Evolutionary conservation across 2,797 vertebrate species (phyloP), one percentile per base, ranked within the genome.

Genomic region (Podargus strigoides): DNA sequence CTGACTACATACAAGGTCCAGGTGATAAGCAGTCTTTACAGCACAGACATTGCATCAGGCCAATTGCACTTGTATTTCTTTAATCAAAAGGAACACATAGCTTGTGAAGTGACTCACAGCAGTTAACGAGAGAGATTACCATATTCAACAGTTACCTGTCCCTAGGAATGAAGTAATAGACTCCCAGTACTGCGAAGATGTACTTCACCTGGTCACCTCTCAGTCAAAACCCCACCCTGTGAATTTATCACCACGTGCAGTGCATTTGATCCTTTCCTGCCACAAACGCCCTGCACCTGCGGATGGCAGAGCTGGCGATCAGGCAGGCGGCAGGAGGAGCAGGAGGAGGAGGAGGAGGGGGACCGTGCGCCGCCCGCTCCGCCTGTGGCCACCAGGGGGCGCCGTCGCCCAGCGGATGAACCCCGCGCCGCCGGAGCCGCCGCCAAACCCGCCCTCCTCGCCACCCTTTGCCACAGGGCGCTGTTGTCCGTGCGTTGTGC

Each of bases 391-490:
- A 56, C 83, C 83, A 90, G 95, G 80, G 93, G 95, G 77, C 91
- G 84, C 91, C 20, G 80, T 86, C 56, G 83, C 68, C 69, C 91
- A 62, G 73, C 76, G 56, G 52, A 95, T 93, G 79, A 42, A 30
- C 42, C 28, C 16, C 16, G 15, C 27, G 50, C 27, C 27, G 14
- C 50, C 21, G 27, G 28, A n/a, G n/a, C n/a, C n/a, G n/a, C n/a
- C n/a, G n/a, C n/a, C n/a, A 15, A 20, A 46, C 46, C 21, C 22
- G n/a, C 22, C 14, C 12, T 3, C 62, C 1, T 28, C 36, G 23
- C 23, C 47, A 3, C 30, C 37, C 27, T 21, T 8, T 1, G 8
- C 52, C 3, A 20, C n/a, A 30, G 7, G 44, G 18, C 18, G 44
- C 44, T 44, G 44, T 20, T 44, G 44, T 44, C 44, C 36, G 14